These are phyloP conservation scores for Erebia ligea DNA, from an alignment of 2,888 invertebrate species.

Conservation along the genomic window DNA sequence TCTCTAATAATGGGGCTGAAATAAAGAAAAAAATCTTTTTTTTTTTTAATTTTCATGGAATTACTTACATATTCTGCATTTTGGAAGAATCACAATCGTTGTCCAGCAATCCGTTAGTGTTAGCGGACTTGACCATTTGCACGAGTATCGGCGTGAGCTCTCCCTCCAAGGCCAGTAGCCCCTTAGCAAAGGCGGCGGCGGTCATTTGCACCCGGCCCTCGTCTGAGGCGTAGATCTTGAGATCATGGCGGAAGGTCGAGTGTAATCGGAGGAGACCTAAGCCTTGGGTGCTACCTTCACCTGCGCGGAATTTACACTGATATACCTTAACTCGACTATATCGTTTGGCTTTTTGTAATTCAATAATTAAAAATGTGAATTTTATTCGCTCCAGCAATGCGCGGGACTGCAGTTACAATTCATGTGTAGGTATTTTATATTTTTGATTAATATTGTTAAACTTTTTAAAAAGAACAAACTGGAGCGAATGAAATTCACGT, in stretches of 20 bases:
- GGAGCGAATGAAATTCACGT: no score
- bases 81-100: constrained; percentile 99
- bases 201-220: constrained; percentile 99
- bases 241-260: constrained; percentile 98
- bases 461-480: no score
- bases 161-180: constrained; percentile 97
- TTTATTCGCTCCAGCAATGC: no score
- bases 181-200: constrained; percentile 99
- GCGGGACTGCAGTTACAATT: no score
- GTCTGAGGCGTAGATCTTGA: constrained; percentile 99
- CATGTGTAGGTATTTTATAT: no score
- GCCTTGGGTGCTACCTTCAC: constrained; percentile 97
- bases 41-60: neutral
- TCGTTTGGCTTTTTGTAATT: no score
- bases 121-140: constrained; percentile 99
- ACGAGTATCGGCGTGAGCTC: constrained; percentile 99
- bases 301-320: constrained; percentile 53
- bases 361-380: no score
- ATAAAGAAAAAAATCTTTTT: no score
- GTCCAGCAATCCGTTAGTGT: constrained; percentile 98
- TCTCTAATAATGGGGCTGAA: no score
- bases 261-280: constrained; percentile 96
- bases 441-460: no score
- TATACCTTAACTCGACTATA: neutral
- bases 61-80: constrained; percentile 94